phyloP scores from a whole-genome alignment of 2,113 vertebrate genomes.

The Herpetotheres cachinnans region DNA sequence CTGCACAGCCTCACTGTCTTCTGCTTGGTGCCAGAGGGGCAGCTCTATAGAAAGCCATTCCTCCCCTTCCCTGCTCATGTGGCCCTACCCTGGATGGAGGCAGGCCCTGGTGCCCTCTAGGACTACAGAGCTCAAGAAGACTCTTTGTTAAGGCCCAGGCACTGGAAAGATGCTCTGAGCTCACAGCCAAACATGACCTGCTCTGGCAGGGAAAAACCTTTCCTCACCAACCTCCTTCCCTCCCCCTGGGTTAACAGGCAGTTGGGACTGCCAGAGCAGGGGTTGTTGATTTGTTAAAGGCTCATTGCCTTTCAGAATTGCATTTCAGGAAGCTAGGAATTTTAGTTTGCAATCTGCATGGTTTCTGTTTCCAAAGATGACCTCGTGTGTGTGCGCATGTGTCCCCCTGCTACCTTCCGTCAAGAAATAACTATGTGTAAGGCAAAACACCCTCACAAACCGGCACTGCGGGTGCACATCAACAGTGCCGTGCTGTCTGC shows the following conservation, averaged over 20 bases:
- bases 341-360: neutral
- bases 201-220: neutral
- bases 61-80: neutral
- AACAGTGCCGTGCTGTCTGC: rapidly evolving
- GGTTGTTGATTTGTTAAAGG: neutral
- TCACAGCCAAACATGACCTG: neutral
- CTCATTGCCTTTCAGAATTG: neutral
- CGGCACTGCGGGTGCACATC: rapidly evolving
- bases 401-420: neutral
- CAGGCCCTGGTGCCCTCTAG: neutral
- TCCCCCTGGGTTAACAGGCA: neutral
- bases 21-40: neutral
- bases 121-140: neutral
- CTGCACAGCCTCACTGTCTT: neutral
- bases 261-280: neutral
- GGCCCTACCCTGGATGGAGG: neutral
- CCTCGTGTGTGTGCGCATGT: neutral
- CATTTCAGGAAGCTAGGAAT: neutral
- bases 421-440: rapidly evolving
- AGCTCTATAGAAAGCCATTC: neutral
- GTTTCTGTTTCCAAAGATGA: neutral
- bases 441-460: neutral
- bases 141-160: neutral
- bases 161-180: neutral
- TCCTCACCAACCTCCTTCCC: neutral